These are phyloP conservation scores for Zosterops lateralis DNA, from an alignment of 2,113 vertebrate species.

Conservation along the genomic window DNA sequence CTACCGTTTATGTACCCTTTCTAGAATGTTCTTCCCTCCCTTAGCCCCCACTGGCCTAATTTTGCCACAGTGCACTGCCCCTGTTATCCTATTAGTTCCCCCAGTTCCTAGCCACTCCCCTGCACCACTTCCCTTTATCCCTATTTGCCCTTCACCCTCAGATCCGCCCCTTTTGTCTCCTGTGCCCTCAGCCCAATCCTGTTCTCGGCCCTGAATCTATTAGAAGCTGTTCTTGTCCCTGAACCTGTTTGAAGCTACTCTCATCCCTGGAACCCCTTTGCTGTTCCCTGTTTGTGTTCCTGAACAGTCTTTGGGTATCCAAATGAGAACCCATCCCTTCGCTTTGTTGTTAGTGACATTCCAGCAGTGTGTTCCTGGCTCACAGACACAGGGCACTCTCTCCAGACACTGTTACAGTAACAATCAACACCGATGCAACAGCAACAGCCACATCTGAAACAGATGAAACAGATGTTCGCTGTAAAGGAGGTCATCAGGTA, in stretches of 20 bases:
- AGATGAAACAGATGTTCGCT: fast-evolving
- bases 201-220: not conserved
- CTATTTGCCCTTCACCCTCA: not conserved
- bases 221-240: no score
- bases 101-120: not conserved
- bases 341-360: not conserved
- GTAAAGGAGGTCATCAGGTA: not conserved
- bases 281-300: not conserved
- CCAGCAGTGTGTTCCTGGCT: not conserved
- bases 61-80: not conserved
- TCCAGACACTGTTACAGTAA: not conserved
- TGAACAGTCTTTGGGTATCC: not conserved
- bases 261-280: not conserved
- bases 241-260: not conserved
- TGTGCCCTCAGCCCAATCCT: not conserved
- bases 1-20: not conserved
- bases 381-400: not conserved
- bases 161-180: not conserved
- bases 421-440: not conserved
- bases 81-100: not conserved
- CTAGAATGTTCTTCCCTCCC: not conserved
- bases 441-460: fast-evolving
- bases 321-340: not conserved
- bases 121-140: not conserved
- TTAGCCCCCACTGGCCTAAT: not conserved